Evolutionary conservation across 2,888 invertebrate genomes (phyloP), one percentile per base, ranked within the genome.

Genomic region (Thyatira batis): DNA sequence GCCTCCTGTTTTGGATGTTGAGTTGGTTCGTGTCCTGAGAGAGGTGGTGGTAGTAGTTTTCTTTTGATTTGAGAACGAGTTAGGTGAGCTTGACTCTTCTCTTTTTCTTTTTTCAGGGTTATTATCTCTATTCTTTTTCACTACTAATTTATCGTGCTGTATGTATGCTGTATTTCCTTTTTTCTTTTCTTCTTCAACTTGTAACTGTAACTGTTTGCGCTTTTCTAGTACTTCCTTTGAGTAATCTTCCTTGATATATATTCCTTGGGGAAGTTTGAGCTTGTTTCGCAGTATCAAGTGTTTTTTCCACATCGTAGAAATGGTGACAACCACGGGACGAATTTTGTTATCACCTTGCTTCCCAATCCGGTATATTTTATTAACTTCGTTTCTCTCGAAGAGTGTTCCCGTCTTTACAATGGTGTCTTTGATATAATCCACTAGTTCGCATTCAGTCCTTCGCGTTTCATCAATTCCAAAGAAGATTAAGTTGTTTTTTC

Each of bases 171-270:
- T 23, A 6, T 23, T 23, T 23, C 23, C 23, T 6, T 23, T 23
- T 23, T 23, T 23, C 23, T 6, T 4, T 23, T 23, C 23, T 23
- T 54, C 55, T 20, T 46, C 21, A 33, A 39, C 23, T 56, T 67
- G 53, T 9, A 21, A 33, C 27, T 58, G 55, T n/a, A 58, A 44
- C 23, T 58, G 52, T 46, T 54, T 58, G 2, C 54, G 30, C 52
- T 50, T 56, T 54, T 58, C 58, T 48, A 58, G 9, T 10, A 58
- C 21, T 50, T 52, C 56, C 51, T 57, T 61, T 20, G 54, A 30
- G 44, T 25, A 61, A 23, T 58, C 58, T 23, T 58, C 61, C 49
- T 61, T 56, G 10, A 56, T 43, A 49, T 57, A 21, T 23, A 54
- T 46, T 11, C 52, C 54, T 51, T 20, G 8, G 46, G 46, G 59